phyloP scores from a whole-genome alignment of 2,113 vertebrate genomes.

The Phalacrocorax pelagicus region DNA sequence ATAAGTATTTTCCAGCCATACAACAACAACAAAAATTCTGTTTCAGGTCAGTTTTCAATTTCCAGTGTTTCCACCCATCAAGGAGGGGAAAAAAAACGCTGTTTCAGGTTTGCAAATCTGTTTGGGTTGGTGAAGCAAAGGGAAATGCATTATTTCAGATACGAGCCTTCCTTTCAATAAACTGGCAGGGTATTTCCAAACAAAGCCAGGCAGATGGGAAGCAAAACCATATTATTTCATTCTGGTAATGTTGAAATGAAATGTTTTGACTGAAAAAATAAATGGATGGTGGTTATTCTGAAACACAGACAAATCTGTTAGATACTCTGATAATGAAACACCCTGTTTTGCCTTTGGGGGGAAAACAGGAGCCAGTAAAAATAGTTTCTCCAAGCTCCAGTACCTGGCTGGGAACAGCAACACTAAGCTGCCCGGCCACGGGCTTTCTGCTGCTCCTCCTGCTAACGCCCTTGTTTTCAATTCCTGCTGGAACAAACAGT shows the following conservation, averaged over 20 bases:
- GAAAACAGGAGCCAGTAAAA: neutral
- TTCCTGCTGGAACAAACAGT: neutral
- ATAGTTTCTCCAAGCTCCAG: neutral
- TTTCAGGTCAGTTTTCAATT: neutral
- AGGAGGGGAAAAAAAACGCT: neutral
- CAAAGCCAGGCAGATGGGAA: constrained; percentile 31
- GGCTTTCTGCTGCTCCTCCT: neutral
- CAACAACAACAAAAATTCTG: neutral
- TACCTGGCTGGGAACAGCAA: neutral
- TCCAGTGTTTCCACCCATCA: neutral
- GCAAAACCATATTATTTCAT: neutral
- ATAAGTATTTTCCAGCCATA: neutral
- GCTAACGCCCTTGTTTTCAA: neutral
- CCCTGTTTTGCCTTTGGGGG: neutral
- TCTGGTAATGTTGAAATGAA: constrained; percentile 3
- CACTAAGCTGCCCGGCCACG: neutral
- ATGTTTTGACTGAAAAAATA: neutral
- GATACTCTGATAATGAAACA: neutral
- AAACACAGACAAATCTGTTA: neutral
- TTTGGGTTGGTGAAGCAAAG: neutral
- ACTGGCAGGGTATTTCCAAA: neutral
- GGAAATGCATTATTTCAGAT: neutral
- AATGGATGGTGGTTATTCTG: neutral
- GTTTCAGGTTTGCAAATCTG: neutral
- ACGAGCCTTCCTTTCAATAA: neutral